Evolutionary conservation across 1,140 invertebrate genomes (phyloP).

Genomic region (Apis cerana): DNA sequence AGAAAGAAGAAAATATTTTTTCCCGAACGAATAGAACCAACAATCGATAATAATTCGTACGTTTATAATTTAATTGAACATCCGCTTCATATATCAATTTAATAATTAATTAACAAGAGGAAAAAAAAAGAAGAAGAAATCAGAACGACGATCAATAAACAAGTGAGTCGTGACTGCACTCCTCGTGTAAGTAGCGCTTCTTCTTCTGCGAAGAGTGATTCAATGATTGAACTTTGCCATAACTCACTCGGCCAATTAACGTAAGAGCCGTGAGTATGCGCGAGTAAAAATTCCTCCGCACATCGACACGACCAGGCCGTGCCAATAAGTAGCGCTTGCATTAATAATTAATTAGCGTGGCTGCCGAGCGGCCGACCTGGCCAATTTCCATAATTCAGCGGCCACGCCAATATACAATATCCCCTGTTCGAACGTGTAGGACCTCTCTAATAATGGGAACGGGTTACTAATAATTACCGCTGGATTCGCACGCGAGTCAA

Average conservation of each 20-base stretch:
- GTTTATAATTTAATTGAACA: no score
- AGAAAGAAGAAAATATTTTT: no score
- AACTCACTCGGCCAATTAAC: conserved; percentile 12
- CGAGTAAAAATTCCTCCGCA: background rate
- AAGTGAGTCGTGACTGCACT: background rate
- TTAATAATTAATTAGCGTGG: conserved; percentile 45
- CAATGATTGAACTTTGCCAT: background rate
- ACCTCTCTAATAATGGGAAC: conserved; percentile 42
- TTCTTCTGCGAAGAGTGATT: no score
- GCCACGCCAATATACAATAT: conserved; percentile 31
- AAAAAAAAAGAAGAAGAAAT: background rate
- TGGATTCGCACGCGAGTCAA: conserved; percentile 53
- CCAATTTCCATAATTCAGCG: conserved; percentile 65
- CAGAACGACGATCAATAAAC: background rate
- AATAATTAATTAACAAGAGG: no score
- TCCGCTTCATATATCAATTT: no score
- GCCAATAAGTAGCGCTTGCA: conserved; percentile 30
- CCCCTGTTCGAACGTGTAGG: conserved; percentile 28
- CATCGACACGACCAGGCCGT: background rate
- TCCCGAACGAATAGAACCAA: no score
- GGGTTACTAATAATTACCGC: conserved; percentile 64
- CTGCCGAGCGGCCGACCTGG: background rate
- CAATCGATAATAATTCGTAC: no score
- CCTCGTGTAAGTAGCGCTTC: background rate
- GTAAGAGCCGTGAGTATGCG: background rate